These are phyloP conservation scores for Calliphora vomitoria DNA, from an alignment of 2,888 invertebrate species.

Conservation along the genomic window DNA sequence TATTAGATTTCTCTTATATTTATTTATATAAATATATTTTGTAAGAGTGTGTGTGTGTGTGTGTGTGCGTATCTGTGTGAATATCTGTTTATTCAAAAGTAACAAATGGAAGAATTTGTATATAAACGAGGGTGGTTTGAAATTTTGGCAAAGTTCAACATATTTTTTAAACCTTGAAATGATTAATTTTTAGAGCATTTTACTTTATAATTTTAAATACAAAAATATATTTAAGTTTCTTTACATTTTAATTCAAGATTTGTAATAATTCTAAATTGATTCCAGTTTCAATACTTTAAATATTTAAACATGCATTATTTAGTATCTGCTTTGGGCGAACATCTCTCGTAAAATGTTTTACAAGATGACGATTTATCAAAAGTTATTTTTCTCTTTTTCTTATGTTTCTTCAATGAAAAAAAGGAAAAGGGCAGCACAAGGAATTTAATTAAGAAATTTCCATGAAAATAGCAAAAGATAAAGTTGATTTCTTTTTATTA, in stretches of 20 bases:
- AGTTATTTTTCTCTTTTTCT: slow-evolving; percentile 37
- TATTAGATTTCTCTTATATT: slow-evolving; percentile 66
- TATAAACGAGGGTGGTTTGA: slow-evolving; percentile 11
- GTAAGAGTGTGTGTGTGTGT: neutral
- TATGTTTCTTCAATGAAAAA: slow-evolving; percentile 32
- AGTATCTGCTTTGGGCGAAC: neutral
- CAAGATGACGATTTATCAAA: slow-evolving; percentile 64
- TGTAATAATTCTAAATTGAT: no score
- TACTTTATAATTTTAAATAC: no score
- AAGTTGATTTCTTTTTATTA: slow-evolving; percentile 56
- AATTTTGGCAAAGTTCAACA: neutral
- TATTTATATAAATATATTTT: neutral
- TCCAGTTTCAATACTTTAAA: no score
- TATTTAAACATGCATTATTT: no score
- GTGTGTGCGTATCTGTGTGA: neutral
- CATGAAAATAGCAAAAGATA: slow-evolving; percentile 59
- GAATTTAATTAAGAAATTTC: slow-evolving; percentile 70
- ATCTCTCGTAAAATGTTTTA: slow-evolving; percentile 35
- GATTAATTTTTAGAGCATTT: no score
- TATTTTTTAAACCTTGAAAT: no score
- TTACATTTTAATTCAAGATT: no score
- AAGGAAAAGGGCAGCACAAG: slow-evolving; percentile 47
- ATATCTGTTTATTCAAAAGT: slow-evolving; percentile 42
- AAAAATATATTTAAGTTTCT: no score
- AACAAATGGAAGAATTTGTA: slow-evolving; percentile 55